Percentiles rank a stretch among this genome's conserved stretches.
Evolutionary conservation across 53 echinoderm and acorn worm species (phyloP).

Genomic region (Patiria pectinifera): DNA sequence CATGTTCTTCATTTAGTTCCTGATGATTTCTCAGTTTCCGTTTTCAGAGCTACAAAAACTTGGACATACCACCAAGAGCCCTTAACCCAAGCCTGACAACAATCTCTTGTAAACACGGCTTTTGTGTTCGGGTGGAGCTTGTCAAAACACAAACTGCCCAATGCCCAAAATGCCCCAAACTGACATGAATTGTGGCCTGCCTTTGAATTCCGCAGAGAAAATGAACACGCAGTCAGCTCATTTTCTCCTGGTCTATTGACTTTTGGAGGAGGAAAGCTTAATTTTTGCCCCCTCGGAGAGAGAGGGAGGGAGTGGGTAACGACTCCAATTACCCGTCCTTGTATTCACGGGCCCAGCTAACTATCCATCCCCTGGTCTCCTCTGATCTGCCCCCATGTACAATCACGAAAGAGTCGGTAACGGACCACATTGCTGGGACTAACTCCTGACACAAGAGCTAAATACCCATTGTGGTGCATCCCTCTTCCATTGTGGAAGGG

Average conservation of each 20-base stretch:
- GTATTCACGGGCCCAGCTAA: background rate
- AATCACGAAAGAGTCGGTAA: background rate
- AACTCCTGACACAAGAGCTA: background rate
- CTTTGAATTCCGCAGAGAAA: background rate
- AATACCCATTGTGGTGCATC: background rate
- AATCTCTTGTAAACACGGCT: too few relatives aligned
- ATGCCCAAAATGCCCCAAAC: too few relatives aligned
- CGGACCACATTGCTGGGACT: background rate
- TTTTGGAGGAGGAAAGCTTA: constrained; percentile 17
- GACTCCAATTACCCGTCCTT: constrained; percentile 29
- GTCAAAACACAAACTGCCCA: too few relatives aligned
- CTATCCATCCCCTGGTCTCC: background rate
- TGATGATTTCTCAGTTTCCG: background rate
- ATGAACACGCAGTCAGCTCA: background rate
- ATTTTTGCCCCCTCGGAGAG: background rate
- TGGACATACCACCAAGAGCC: too few relatives aligned
- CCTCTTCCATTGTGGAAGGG: background rate
- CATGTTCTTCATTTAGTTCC: too few relatives aligned
- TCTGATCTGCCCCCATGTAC: background rate
- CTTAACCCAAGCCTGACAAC: too few relatives aligned
- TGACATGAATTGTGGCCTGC: too few relatives aligned
- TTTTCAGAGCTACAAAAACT: background rate
- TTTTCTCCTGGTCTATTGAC: background rate
- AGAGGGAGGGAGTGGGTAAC: background rate
- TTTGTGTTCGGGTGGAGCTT: too few relatives aligned